Evolutionary conservation across 2,888 invertebrate genomes (phyloP), one percentile per base, ranked within the genome.

Genomic region (Metacarcinus magister): DNA sequence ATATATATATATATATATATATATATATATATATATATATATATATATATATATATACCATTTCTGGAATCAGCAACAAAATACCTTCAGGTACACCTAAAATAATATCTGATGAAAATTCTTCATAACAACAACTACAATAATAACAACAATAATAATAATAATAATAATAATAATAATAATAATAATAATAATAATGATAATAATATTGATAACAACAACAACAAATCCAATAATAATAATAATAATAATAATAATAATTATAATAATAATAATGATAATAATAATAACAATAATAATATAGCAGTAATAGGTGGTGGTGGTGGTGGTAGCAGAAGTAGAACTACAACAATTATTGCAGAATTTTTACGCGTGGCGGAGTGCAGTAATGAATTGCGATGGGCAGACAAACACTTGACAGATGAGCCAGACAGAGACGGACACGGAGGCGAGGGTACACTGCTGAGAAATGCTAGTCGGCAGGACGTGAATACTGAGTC

Each of bases 401-500:
- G 82, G 82, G 82, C 82, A 82, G 28, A 28, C 82, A 82, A 82
- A 23, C 82, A 32, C 82, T 82, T 82, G 82, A 82, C 82, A 82
- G 82, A 82, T 82, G 82, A 82, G 82, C 82, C 82, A 16, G 82
- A 82, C 82, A 82, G 32, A 82, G 82, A 82, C 82, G 32, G 82
- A 82, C 82, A 82, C 82, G 82, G 82, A 82, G 82, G 28, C 32
- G 82, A 32, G 82, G 82, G 82, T 82, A 82, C 82, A 82, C 82
- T 82, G 82, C 82, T 82, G 28, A 82, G 82, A 82, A 82, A 82
- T 82, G 32, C 82, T 32, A 82, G 82, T 28, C 32, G 82, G 82
- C 82, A 82, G 82, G 82, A 82, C 82, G 32, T 82, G 82, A 82
- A 82, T 82, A 75, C 39, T 67, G 93, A 75, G 75, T 43, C 39